phyloP scores from a whole-genome alignment of 2,888 invertebrate species.

The Pammene aurita region DNA sequence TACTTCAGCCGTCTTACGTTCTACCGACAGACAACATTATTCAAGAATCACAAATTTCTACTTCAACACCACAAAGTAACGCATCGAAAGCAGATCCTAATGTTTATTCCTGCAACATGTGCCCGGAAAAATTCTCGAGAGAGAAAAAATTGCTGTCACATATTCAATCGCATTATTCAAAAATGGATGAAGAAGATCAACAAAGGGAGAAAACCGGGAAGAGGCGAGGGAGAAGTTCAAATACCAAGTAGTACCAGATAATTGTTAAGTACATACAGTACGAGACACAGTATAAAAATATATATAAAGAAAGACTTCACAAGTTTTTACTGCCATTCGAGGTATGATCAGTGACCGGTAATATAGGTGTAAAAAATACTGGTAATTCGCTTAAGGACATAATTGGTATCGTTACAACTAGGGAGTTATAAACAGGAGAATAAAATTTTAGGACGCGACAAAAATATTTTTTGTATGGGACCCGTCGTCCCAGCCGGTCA shows the following conservation, averaged over 20 bases:
- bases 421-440: too few species aligned
- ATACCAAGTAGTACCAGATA: slow-evolving; percentile 1
- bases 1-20: slow-evolving; percentile 73
- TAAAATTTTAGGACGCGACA: too few species aligned
- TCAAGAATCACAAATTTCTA: slow-evolving; percentile 77
- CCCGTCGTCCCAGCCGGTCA: too few species aligned
- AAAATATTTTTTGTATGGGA: too few species aligned
- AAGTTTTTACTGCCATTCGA: slow-evolving; percentile 2
- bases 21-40: slow-evolving; percentile 73
- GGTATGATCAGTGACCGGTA: too few species aligned
- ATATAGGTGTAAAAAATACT: too few species aligned
- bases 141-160: slow-evolving; percentile 75
- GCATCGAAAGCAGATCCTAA: slow-evolving; percentile 53
- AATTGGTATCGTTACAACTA: too few species aligned
- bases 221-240: slow-evolving; percentile 44
- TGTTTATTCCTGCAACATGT: slow-evolving; percentile 72
- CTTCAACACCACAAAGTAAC: slow-evolving; percentile 60
- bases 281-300: background rate
- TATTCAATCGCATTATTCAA: slow-evolving; percentile 72
- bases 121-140: slow-evolving; percentile 66
- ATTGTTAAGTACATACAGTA: background rate
- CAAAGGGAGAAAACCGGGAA: slow-evolving; percentile 50
- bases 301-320: background rate
- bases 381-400: too few species aligned
- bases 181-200: slow-evolving; percentile 71